phyloP scores from a whole-genome alignment of 2,797 vertebrate species.

The Macroramphosus scolopax region DNA sequence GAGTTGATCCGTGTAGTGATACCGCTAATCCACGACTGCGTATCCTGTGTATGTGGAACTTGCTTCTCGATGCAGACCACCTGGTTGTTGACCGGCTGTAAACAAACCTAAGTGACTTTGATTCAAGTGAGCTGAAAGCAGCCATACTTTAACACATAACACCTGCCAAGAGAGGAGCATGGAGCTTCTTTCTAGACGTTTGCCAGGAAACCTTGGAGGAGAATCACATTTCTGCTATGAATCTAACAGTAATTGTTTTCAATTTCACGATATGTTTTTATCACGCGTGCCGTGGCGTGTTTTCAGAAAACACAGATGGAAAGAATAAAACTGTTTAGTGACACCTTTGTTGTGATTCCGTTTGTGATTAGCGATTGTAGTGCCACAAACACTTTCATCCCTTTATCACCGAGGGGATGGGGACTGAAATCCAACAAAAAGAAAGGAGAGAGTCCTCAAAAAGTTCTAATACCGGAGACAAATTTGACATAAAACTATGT shows the following conservation, averaged over 20 bases:
- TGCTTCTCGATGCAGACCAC: too few relatives aligned
- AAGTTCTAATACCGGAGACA: conserved; percentile 46
- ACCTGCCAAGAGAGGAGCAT: conserved; percentile 52
- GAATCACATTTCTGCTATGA: conserved; percentile 39
- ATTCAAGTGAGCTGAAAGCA: conserved; percentile 57
- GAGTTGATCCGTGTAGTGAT: too few relatives aligned
- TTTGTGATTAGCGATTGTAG: conserved; percentile 35
- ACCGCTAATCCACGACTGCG: too few relatives aligned
- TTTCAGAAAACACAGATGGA: conserved; percentile 66
- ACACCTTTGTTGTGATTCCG: conserved; percentile 35
- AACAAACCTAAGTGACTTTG: conserved; percentile 46
- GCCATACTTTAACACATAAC: conserved; percentile 58
- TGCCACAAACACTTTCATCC: conserved; percentile 29
- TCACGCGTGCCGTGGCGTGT: conserved; percentile 28
- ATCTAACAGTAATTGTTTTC: conserved; percentile 58
- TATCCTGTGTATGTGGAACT: too few relatives aligned
- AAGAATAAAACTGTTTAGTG: conserved; percentile 41
- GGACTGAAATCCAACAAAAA: conserved; percentile 22
- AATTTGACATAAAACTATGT: conserved; percentile 58
- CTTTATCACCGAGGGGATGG: not conserved
- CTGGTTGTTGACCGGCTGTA: conserved; percentile 49
- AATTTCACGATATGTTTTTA: conserved; percentile 34
- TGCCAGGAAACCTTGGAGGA: conserved; percentile 57
- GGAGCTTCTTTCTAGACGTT: conserved; percentile 43
- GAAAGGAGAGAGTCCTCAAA: conserved; percentile 20